Base-by-base conservation (phyloP, 2,888 invertebrate species). In the Eupithecia inturbata region DNA sequence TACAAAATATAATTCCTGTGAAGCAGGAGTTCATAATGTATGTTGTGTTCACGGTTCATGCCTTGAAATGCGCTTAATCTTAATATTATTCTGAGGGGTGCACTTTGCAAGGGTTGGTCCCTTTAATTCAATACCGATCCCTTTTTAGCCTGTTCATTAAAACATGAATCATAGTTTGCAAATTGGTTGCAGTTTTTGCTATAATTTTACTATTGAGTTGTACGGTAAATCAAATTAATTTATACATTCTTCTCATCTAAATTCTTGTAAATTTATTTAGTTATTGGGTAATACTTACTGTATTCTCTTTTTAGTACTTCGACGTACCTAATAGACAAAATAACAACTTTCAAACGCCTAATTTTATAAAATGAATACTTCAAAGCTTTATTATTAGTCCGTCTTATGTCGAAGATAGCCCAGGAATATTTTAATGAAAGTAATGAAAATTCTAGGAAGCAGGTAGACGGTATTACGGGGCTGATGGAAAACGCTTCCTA, bases 401-500 rank as follows among this genome's bases (percentile, higher is more conserved):
- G 26, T 62, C 28, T 31, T 31, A 31, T 62, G 62, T 62, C 31
- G 31, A 31, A 28, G 31, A 26, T 31, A 62, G 31, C 62, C 39
- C 22, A 1, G 36, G 63, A 12, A 66, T 22, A 66, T 66, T 66
- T 22, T 22, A 36, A 60, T 22, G 19, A 60, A 26, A 14, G 22
- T 26, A 39, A 39, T 66, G 33, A 64, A 33, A 63, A 33, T 71
- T 63, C 70, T 26, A 57, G 33, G 64, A 66, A 71, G 49, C 57
- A 57, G 14, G 63, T 45, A 67, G 45, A 49, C 36, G 31, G 14
- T 26, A 68, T 67, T 73, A 69, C 72, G 67, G 64, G 63, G 75
- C 78, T 73, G 22, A 73, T 68, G 72, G 70, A 72, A 74, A 74
- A 67, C 67, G 60, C 31, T 77, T 74, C 75, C 74, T 39, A 28